These are phyloP conservation scores for Schizopygopsis malacanthus DNA, from an alignment of 2,797 vertebrate genomes.

Conservation along the genomic window DNA sequence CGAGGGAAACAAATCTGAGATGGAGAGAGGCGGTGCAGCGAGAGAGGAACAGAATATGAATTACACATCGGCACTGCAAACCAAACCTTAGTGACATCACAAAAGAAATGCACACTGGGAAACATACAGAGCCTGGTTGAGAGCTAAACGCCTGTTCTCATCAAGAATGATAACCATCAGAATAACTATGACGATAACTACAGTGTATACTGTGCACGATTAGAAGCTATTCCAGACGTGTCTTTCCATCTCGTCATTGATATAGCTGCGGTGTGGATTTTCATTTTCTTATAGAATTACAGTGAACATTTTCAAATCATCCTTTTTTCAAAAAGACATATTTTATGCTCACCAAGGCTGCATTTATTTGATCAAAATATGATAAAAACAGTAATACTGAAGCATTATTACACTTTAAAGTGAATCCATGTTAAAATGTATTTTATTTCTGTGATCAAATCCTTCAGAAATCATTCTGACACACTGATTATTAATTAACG, in stretches of 20 bases:
- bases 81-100: conserved; percentile 26
- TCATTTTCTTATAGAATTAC: neutral
- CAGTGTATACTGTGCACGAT: too few species aligned
- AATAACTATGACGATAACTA: neutral
- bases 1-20: conserved; percentile 44
- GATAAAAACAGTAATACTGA: neutral
- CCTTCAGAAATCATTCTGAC: neutral
- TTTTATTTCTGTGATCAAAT: neutral
- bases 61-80: neutral
- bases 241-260: neutral
- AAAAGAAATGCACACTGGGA: conserved; percentile 14
- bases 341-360: neutral
- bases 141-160: neutral
- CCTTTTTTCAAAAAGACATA: too few species aligned
- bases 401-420: neutral
- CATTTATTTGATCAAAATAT: neutral
- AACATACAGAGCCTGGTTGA: neutral
- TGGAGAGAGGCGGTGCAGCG: conserved; percentile 39
- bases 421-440: neutral
- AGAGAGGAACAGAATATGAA: conserved; percentile 51
- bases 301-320: too few species aligned
- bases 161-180: neutral
- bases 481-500: neutral
- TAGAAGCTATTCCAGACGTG: neutral
- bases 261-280: neutral